phyloP scores from a whole-genome alignment of 2,113 vertebrate species.

The Galemys pyrenaicus region DNA sequence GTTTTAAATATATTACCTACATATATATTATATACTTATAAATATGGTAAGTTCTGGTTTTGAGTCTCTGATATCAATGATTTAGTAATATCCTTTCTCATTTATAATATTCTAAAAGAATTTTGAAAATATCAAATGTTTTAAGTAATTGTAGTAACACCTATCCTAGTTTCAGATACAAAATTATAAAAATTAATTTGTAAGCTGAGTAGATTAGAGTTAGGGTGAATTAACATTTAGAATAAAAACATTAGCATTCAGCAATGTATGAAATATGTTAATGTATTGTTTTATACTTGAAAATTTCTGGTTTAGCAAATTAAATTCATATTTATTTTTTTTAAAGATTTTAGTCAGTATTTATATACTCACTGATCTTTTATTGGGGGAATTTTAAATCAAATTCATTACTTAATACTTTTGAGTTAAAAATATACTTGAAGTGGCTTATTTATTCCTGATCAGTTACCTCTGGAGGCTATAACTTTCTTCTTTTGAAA shows the following conservation, averaged over 20 bases:
- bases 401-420: conserved; percentile 46
- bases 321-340: not conserved
- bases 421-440: conserved; percentile 29
- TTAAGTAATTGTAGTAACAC: not conserved
- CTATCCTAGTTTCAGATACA: not conserved
- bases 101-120: not conserved
- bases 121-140: conserved; percentile 10
- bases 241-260: not conserved
- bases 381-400: conserved; percentile 33
- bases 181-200: not conserved
- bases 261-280: not conserved
- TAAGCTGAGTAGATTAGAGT: not conserved
- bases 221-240: conserved; percentile 9
- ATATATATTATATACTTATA: not conserved
- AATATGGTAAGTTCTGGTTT: not conserved
- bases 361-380: not conserved
- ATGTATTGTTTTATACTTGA: conserved; percentile 15
- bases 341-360: not conserved
- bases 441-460: conserved; percentile 43
- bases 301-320: conserved; percentile 41
- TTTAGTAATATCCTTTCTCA: not conserved
- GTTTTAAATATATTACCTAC: not conserved
- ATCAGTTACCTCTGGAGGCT: not conserved
- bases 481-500: not conserved
- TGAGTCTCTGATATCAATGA: not conserved